Percentiles rank a stretch among this genome's conserved stretches.
Evolutionary conservation across 1,140 invertebrate species (phyloP).

Genomic region (Neocloeon triangulifer): DNA sequence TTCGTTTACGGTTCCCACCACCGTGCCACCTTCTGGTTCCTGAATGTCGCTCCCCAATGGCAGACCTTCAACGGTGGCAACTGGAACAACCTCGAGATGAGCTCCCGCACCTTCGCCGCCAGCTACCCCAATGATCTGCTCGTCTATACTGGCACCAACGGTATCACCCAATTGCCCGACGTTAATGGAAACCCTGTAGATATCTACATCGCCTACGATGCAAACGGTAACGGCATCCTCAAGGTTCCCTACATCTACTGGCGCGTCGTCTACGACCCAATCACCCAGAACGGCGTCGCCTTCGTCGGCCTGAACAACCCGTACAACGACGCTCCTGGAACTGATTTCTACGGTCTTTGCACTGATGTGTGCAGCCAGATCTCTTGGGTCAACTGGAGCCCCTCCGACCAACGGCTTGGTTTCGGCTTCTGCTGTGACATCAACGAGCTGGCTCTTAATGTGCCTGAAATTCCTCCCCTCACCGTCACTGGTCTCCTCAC

Average conservation of each 20-base stretch:
- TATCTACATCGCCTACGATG: constrained; percentile 20
- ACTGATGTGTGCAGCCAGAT: constrained; percentile 25
- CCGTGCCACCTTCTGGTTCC: constrained; percentile 19
- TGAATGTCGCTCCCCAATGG: constrained; percentile 23
- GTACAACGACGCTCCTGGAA: constrained; percentile 16
- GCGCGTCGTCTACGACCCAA: constrained; percentile 32
- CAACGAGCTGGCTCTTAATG: too few species aligned
- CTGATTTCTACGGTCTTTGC: constrained; percentile 5
- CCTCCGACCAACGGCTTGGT: constrained; percentile 24
- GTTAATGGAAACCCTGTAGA: constrained; percentile 15
- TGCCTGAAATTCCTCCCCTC: too few species aligned
- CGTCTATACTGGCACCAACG: constrained; percentile 25
- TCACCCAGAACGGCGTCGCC: constrained; percentile 23
- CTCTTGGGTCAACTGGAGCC: constrained; percentile 25
- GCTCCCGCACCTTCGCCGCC: constrained; percentile 1
- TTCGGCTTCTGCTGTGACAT: constrained; percentile 40
- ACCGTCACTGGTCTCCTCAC: too few species aligned
- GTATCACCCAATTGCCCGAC: constrained; percentile 19
- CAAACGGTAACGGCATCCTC: constrained; percentile 17
- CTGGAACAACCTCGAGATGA: constrained; percentile 16
- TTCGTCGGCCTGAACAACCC: constrained; percentile 41
- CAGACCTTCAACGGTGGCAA: constrained; percentile 20
- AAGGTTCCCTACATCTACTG: constrained; percentile 31
- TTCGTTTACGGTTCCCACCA: constrained; percentile 15
- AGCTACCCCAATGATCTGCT: constrained; percentile 14